phyloP scores from a whole-genome alignment of 1,140 invertebrate species.

The Campodea augens region DNA sequence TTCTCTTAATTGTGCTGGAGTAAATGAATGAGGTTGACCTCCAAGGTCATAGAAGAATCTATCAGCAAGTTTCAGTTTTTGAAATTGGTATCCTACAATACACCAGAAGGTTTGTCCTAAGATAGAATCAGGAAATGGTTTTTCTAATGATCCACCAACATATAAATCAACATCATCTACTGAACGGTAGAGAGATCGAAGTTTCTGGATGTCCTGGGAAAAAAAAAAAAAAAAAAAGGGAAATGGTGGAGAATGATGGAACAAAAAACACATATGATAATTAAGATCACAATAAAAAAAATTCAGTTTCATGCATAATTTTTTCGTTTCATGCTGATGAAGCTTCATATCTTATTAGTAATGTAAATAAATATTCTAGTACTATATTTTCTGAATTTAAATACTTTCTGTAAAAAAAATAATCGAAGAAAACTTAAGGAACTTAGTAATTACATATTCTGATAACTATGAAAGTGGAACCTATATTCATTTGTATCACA shows the following conservation, averaged over 20 bases:
- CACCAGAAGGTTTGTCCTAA: constrained; percentile 39
- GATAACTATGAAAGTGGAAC: too few relatives aligned
- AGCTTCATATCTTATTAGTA: too few relatives aligned
- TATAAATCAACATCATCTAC: constrained; percentile 37
- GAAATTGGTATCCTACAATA: constrained; percentile 33
- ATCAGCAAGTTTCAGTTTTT: constrained; percentile 27
- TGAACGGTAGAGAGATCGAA: constrained; percentile 16
- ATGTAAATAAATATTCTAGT: too few relatives aligned
- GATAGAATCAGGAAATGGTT: constrained; percentile 25
- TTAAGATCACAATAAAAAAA: neutral
- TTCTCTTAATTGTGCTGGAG: neutral
- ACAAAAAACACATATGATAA: too few relatives aligned
- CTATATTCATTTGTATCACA: too few relatives aligned
- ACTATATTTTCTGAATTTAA: too few relatives aligned
- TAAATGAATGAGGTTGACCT: constrained; percentile 30
- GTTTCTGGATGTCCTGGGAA: constrained; percentile 5
- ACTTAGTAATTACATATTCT: too few relatives aligned
- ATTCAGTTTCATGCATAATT: neutral
- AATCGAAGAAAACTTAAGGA: too few relatives aligned
- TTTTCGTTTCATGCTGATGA: too few relatives aligned
- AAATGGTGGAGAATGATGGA: too few relatives aligned
- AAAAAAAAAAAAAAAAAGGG: neutral
- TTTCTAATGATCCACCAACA: constrained; percentile 30
- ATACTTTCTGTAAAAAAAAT: too few relatives aligned
- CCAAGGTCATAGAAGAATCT: constrained; percentile 33